Conservation (phyloP, 2,888 invertebrate genomes). For the Ryuthela nishihirai region DNA sequence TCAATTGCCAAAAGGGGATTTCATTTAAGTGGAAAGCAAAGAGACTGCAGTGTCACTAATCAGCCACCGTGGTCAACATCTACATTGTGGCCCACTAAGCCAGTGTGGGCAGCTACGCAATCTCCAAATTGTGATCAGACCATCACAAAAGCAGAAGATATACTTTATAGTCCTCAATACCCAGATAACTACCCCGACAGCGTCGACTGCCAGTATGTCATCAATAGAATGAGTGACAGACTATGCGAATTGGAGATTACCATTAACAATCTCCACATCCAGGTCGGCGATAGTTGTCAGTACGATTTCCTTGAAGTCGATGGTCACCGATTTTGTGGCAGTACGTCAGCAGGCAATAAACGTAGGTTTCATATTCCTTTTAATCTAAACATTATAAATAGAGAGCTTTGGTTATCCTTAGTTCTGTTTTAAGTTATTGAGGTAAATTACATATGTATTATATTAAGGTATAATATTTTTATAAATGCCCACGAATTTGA, state of each 20-base stretch:
- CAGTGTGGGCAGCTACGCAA: neutral
- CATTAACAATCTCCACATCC: conserved; percentile 38
- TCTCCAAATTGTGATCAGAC: conserved; percentile 30
- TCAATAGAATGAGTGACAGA: conserved; percentile 19
- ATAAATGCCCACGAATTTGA: too few relatives aligned
- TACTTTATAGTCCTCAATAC: conserved; percentile 37
- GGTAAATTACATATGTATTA: too few relatives aligned
- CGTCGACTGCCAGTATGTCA: conserved; percentile 39
- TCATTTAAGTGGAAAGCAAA: conserved; percentile 11
- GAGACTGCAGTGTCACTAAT: conserved; percentile 10
- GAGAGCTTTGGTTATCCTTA: too few relatives aligned
- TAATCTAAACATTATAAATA: too few relatives aligned
- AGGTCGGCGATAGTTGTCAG: conserved; percentile 38
- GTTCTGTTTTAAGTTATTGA: too few relatives aligned
- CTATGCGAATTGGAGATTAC: conserved; percentile 40
- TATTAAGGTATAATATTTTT: too few relatives aligned
- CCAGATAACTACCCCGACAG: conserved; percentile 35
- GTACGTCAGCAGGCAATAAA: conserved; percentile 39
- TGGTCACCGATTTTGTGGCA: conserved; percentile 38
- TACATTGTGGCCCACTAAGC: neutral
- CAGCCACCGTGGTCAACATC: neutral
- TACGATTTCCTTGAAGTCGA: conserved; percentile 41
- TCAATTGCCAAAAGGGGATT: conserved; percentile 13
- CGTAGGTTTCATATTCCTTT: too few relatives aligned
- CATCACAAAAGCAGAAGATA: conserved; percentile 18